Base-by-base conservation (phyloP, 2,113 vertebrate genomes). In the Tichodroma muraria region DNA sequence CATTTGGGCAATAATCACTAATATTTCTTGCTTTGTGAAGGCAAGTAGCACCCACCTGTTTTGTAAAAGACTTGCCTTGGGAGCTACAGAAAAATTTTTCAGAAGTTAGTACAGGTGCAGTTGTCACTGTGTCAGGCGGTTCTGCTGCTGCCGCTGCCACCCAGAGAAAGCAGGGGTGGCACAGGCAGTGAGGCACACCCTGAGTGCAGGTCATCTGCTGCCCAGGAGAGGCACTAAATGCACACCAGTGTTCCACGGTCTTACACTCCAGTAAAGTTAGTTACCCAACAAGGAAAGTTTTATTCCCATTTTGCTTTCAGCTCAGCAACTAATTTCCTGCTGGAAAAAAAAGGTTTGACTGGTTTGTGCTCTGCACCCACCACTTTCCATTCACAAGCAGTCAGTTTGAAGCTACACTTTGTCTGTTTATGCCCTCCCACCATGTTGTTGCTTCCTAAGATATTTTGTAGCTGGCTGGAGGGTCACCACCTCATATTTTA, bases 21-120 rank as follows among this genome's bases (percentile, higher is more conserved):
- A 10, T 10, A 56, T 30, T 59, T 82, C 66, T 81, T 53, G 59
- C 47, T 90, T 44, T 82, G 60, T 88, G 90, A 93, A 37, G 69
- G 12, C 24, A 71, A 87, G 45, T 10, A 95, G 50, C 82, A 94
- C 94, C 88, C 84, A 95, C 88, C 92, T 95, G 88, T 42, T 87
- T 56, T 47, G 80, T 27, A 2, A 3, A 89, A 94, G 50, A 80
- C 69, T 86, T 73, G 38, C 33, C 79, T 64, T 53, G 77, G 92
- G 64, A 97, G 91, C 91, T 96, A 94, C 70, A 96, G 94, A 89
- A 84, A 86, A 88, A 91, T 44, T 17, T 56, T 66, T 52, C 85
- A 92, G 7, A 84, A 71, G 72, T 95, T 95, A 94, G 82, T 83
- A 57, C 28, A 61, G 63, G 53, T 38, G 14, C 60, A 83, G 5